A percentile compares a stretch with the other conserved stretches of the same genome.
phyloP scores from a whole-genome alignment of 1,140 invertebrate genomes.

The Notospermus geniculatus region DNA sequence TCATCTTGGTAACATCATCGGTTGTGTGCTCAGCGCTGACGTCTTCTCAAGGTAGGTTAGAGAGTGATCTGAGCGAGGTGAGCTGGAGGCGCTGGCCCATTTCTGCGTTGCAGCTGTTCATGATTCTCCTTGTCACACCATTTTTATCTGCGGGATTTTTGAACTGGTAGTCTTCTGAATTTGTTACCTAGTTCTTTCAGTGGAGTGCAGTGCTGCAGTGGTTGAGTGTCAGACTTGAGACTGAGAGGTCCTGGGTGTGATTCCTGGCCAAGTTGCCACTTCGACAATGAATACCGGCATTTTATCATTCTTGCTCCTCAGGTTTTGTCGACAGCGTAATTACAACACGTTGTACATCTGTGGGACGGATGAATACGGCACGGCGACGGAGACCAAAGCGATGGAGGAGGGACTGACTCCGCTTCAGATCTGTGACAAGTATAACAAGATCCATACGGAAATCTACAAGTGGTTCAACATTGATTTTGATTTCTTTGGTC shows the following conservation, averaged over 20 bases:
- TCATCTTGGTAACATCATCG: constrained; percentile 98
- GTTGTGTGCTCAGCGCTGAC: constrained; percentile 96
- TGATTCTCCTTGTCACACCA: too few species aligned
- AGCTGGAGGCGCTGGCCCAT: too few species aligned
- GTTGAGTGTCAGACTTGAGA: too few species aligned
- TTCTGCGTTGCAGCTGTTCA: too few species aligned
- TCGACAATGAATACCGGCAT: too few species aligned
- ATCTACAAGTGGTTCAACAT: constrained; percentile 99
- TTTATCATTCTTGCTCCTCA: constrained; percentile 52
- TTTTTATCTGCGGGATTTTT: too few species aligned
- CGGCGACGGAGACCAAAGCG: constrained; percentile 98
- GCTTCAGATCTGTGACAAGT: constrained; percentile 96
- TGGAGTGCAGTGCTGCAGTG: too few species aligned
- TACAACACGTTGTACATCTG: constrained; percentile 91
- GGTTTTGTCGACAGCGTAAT: constrained; percentile 85
- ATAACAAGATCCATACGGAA: constrained; percentile 78
- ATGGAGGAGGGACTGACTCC: constrained; percentile 84
- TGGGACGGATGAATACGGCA: constrained; percentile 99
- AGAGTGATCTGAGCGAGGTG: too few species aligned
- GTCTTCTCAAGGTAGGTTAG: constrained; percentile 91
- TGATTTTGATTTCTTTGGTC: constrained; percentile 93
- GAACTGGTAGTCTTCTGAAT: too few species aligned
- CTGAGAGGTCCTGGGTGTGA: too few species aligned
- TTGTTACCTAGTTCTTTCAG: too few species aligned
- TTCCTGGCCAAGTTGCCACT: too few species aligned